A percentile compares a stretch with the other conserved stretches of the same genome.
phyloP scores from a whole-genome alignment of 2,888 invertebrate genomes.

The Tanypteryx hageni region DNA sequence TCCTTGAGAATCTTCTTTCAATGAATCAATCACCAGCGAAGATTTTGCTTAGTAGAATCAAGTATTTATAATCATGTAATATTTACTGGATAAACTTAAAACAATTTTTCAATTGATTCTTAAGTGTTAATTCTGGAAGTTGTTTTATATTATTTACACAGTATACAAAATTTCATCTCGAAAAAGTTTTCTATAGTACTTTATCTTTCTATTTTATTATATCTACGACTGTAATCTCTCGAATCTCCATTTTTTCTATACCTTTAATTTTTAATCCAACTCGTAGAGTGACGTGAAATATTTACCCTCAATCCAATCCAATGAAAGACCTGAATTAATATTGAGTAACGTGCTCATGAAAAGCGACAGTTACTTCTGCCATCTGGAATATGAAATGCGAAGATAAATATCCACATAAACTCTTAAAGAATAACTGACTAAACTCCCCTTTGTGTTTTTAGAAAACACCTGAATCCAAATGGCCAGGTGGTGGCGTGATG shows the following conservation, averaged over 20 bases:
- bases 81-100: neutral
- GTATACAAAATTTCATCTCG: neutral
- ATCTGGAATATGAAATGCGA: neutral
- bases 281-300: neutral
- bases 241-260: neutral
- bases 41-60: too few relatives aligned
- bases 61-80: too few relatives aligned
- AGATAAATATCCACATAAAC: neutral
- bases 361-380: neutral
- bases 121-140: neutral
- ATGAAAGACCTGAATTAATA: neutral
- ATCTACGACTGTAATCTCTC: neutral
- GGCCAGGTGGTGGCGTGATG: slow-evolving; percentile 18
- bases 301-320: neutral
- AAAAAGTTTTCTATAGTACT: neutral
- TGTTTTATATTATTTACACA: neutral
- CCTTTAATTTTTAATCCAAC: too few relatives aligned
- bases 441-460: neutral
- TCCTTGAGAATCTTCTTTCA: too few relatives aligned
- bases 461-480: slow-evolving; percentile 8
- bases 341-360: neutral
- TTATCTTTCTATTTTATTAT: neutral
- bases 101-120: neutral
- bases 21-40: too few relatives aligned
- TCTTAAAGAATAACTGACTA: neutral